Evolutionary conservation across 92 coral and sea anemone genomes (phyloP).

Genomic region (Epizoanthus scotinus): DNA sequence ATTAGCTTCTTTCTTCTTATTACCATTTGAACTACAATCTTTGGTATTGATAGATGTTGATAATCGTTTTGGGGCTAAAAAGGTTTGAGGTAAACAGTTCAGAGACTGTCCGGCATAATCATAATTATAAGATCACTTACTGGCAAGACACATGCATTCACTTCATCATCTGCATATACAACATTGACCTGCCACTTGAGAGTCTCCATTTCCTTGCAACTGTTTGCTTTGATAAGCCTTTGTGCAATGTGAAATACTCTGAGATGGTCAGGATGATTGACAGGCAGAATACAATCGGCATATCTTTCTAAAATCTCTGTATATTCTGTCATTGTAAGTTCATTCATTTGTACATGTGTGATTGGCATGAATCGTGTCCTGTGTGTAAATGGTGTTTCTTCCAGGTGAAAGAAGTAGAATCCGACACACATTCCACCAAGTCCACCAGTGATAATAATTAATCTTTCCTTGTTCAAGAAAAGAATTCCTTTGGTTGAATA

Average conservation of each 20-base stretch:
- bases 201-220: conserved; percentile 70
- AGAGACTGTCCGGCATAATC: too few relatives aligned
- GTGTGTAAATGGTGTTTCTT: conserved; percentile 88
- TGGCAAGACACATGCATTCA: conserved; percentile 94
- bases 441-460: conserved; percentile 63
- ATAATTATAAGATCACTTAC: conserved; percentile 53
- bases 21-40: too few relatives aligned
- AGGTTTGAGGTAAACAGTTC: too few relatives aligned
- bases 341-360: conserved; percentile 82
- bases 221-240: conserved; percentile 75
- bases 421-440: conserved; percentile 73
- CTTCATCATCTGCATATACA: conserved; percentile 68
- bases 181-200: conserved; percentile 95
- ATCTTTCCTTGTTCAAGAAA: conserved; percentile 57
- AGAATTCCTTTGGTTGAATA: conserved; percentile 47
- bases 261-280: conserved; percentile 82
- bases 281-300: conserved; percentile 77
- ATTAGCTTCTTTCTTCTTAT: too few relatives aligned
- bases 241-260: conserved; percentile 77
- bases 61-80: too few relatives aligned
- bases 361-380: conserved; percentile 87
- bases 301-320: conserved; percentile 73
- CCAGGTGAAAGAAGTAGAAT: conserved; percentile 87
- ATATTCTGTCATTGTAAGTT: conserved; percentile 76
- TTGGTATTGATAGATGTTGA: too few relatives aligned